Base-by-base conservation (phyloP, 2,113 vertebrate genomes). In the Brachionichthys hirsutus region DNA sequence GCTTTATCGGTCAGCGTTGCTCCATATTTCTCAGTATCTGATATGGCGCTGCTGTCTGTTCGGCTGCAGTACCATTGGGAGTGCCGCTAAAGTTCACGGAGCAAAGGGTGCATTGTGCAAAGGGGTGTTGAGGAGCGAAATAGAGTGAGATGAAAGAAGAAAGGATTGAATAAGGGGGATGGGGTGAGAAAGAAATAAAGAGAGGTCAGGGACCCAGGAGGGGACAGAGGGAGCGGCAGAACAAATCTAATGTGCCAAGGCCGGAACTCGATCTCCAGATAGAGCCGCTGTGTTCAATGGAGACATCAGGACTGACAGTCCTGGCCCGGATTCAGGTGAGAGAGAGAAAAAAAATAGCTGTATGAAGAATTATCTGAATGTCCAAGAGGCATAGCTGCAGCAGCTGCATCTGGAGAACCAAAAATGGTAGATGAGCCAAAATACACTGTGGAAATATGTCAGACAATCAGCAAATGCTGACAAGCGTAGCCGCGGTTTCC, bases 301-400 rank as follows among this genome's bases (percentile, higher is more conserved):
- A 88, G 85, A 87, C 84, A 85, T 90, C 83, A 71, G 36, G 34
- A 64, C 48, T 82, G 84, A 87, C 84, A 81, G 75, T 22, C 22
- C 75, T 85, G 86, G 83, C 88, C 44, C 2, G 7, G 22, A 41
- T 85, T 68, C 85, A 87, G 81, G 62, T 69, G 17, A 46, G 67
- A 70, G 57, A 54, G 53, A 52, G 36, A 59, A 66, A 72, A 64
- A 74, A 60, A 66, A n/a, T n/a, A 45, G 65, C 67, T 75, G 77
- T 64, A 73, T 17, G 34, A 78, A 66, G 82, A 83, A 88, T 88
- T 77, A 85, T 69, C 60, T 57, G 70, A 77, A 70, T 43, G 11
- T 46, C 74, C 72, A 38, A 76, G 67, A n/a, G 73, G 73, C 80
- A 80, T 6, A 55, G 61, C 76, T 87, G 73, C 75, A 86, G 69